phyloP scores from a whole-genome alignment of 2,888 invertebrate genomes.

The Mayetiola destructor region DNA sequence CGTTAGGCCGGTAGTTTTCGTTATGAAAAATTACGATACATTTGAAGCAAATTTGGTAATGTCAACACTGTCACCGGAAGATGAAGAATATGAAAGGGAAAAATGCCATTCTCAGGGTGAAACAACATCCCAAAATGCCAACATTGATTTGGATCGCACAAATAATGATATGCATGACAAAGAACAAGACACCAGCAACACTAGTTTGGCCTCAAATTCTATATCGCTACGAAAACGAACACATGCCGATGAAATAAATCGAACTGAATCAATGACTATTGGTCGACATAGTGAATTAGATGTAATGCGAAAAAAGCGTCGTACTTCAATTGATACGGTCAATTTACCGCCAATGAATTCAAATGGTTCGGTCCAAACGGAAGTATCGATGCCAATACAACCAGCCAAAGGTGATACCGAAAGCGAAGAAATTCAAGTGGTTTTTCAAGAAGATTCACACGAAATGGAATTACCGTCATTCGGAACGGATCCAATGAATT shows the following conservation, averaged over 20 bases:
- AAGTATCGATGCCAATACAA: not conserved
- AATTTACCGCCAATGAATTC: not conserved
- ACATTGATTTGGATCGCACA: not conserved
- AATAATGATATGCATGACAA: not conserved
- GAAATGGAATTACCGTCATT: not conserved
- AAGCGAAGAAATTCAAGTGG: constrained; percentile 1
- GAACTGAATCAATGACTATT: not conserved
- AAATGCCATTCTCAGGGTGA: not conserved
- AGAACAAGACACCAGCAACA: not conserved
- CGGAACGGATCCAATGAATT: not conserved
- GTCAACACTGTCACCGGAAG: constrained; percentile 38
- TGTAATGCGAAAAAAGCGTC: not conserved
- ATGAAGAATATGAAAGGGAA: not conserved
- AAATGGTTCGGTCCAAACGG: not conserved
- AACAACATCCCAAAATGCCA: not conserved
- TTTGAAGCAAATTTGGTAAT: constrained; percentile 70
- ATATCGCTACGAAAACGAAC: not conserved
- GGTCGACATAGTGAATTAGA: not conserved
- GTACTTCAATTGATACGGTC: not conserved
- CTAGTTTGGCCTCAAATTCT: not conserved
- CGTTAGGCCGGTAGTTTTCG: constrained; percentile 55
- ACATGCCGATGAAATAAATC: not conserved
- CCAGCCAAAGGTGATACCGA: not conserved
- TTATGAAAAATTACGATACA: constrained; percentile 53
- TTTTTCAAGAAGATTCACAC: not conserved